Evolutionary conservation across 2,113 vertebrate species (phyloP).

Genomic region (Forbesichthys agassizii): DNA sequence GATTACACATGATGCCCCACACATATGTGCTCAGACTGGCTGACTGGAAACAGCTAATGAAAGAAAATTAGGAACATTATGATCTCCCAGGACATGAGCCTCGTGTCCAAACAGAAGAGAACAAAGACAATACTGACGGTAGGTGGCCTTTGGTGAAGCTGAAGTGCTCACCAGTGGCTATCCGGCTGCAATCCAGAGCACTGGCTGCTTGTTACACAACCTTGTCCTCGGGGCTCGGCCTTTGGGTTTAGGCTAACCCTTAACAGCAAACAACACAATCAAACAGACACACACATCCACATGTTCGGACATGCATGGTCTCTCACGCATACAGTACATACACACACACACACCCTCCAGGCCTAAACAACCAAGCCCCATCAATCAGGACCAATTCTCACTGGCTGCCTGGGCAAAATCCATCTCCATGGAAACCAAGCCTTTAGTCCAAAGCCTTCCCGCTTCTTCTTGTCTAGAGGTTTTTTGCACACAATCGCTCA

Average conservation of each 20-base stretch:
- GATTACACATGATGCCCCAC: conserved; percentile 28
- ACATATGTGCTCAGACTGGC: not conserved
- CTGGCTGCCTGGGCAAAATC: conserved; percentile 50
- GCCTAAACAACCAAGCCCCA: conserved; percentile 50
- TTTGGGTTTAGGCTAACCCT: conserved; percentile 17
- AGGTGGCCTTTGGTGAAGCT: conserved; percentile 8
- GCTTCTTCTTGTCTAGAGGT: conserved; percentile 61
- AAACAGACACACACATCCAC: not conserved
- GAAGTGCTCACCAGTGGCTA: conserved; percentile 3
- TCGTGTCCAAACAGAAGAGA: not conserved
- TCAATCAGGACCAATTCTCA: conserved; percentile 70
- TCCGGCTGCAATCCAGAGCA: conserved; percentile 10
- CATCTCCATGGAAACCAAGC: conserved; percentile 70
- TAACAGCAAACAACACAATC: not conserved
- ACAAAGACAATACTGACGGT: not conserved
- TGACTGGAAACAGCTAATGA: not conserved
- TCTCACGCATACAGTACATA: not conserved
- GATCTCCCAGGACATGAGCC: not conserved
- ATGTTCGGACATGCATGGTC: not conserved
- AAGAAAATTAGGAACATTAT: not conserved
- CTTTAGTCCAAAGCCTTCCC: conserved; percentile 49
- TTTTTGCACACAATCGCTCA: conserved; percentile 48
- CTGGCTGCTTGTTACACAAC: not conserved
- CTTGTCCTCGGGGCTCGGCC: not conserved
- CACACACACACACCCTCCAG: conserved; percentile 5